Evolutionary conservation across 2,797 vertebrate genomes (phyloP).

Genomic region (Acrossocheilus wenchowensis): DNA sequence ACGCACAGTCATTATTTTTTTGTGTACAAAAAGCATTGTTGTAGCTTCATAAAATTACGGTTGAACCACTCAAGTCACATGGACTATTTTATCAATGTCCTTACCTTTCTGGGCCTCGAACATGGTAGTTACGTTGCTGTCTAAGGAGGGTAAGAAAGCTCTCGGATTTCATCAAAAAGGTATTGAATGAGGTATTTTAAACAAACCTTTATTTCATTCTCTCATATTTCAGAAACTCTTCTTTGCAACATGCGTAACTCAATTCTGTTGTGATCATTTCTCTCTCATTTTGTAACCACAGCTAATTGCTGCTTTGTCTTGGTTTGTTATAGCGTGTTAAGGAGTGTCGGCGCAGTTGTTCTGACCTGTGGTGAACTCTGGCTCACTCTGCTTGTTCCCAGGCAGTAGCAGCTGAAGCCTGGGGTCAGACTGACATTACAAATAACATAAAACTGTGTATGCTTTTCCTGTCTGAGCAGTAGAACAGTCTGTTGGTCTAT

Average conservation of each 20-base stretch:
- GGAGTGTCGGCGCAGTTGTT: constrained; percentile 30
- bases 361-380: constrained; percentile 43
- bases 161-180: neutral
- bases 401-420: constrained; percentile 50
- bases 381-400: constrained; percentile 32
- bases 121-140: neutral
- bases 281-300: constrained; percentile 20
- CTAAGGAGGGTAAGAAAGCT: neutral
- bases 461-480: constrained; percentile 45
- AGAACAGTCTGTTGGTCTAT: constrained; percentile 33
- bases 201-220: constrained; percentile 49
- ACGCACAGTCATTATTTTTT: no score
- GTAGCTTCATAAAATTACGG: neutral
- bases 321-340: constrained; percentile 26
- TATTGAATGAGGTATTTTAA: constrained; percentile 35
- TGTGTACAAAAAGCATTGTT: no score
- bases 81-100: neutral
- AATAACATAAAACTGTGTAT: constrained; percentile 46
- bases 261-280: neutral
- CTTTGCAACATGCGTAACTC: neutral
- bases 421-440: constrained; percentile 45
- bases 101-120: neutral
- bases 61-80: neutral
- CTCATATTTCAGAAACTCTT: constrained; percentile 37
- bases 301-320: constrained; percentile 29